A percentile compares a stretch with the other conserved stretches of the same genome.
Evolutionary conservation across 2,113 vertebrate species (phyloP).

Genomic region (Paradoxurus hermaphroditus): DNA sequence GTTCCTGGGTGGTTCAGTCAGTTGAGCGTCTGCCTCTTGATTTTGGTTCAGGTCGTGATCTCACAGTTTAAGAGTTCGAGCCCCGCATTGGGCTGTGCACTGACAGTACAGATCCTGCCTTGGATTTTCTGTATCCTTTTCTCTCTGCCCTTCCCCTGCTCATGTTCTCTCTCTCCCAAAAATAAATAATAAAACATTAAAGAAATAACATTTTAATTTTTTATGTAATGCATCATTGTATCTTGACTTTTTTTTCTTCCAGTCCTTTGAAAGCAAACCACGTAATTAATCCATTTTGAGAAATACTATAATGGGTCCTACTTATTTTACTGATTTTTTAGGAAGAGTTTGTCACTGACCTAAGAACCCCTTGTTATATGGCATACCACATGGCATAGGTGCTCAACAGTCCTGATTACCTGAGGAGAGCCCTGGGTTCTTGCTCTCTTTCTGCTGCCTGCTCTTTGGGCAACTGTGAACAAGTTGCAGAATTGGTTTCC

Average conservation of each 20-base stretch:
- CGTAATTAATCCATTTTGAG: neutral
- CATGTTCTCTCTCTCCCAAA: no score
- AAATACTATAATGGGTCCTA: neutral
- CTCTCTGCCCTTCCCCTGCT: no score
- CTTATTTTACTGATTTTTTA: neutral
- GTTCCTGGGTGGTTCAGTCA: no score
- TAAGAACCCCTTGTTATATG: neutral
- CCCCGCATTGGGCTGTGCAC: no score
- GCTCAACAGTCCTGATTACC: neutral
- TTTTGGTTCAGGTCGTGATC: no score
- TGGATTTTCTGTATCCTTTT: no score
- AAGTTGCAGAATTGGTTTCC: neutral
- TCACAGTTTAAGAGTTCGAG: no score
- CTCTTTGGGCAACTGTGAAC: neutral
- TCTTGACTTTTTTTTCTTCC: neutral
- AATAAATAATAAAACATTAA: no score
- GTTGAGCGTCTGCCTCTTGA: no score
- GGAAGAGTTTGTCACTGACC: neutral
- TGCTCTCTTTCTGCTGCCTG: neutral
- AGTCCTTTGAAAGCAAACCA: conserved; percentile 10
- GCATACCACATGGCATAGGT: neutral
- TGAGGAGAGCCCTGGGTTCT: neutral
- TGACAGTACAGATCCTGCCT: no score
- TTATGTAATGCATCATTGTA: neutral
- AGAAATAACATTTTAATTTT: neutral